phyloP scores from a whole-genome alignment of 2,113 vertebrate genomes.

The Nesogale talazaci region DNA sequence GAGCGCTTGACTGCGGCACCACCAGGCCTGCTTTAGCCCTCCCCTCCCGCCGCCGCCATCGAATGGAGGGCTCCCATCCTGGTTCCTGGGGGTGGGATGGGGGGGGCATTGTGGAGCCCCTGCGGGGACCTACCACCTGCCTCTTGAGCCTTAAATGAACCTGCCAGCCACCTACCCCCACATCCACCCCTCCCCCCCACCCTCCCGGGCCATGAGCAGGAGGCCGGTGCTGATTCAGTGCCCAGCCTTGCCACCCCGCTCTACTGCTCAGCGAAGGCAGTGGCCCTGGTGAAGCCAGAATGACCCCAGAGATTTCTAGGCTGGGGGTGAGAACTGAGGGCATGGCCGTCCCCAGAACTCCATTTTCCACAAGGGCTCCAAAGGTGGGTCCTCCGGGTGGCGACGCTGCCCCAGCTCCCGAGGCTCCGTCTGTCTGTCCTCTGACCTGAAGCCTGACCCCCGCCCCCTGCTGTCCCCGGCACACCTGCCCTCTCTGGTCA shows the following conservation, averaged over 20 bases:
- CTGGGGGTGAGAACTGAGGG: too few relatives aligned
- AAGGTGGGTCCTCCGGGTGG: not conserved
- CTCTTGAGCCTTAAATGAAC: not conserved
- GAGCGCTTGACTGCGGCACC: not conserved
- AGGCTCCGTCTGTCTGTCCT: not conserved
- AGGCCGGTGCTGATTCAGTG: not conserved
- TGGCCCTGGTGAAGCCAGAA: not conserved
- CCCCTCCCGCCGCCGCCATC: too few relatives aligned
- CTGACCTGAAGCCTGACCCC: not conserved
- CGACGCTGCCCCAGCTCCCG: not conserved
- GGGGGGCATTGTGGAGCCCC: not conserved
- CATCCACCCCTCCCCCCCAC: too few relatives aligned
- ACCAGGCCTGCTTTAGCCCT: not conserved
- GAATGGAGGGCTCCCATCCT: not conserved
- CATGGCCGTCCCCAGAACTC: not conserved
- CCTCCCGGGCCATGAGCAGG: not conserved
- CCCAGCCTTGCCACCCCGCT: not conserved
- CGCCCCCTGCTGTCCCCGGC: not conserved
- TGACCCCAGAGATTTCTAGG: not conserved
- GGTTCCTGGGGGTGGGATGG: not conserved
- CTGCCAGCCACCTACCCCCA: too few relatives aligned
- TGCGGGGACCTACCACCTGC: not conserved
- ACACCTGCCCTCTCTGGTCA: not conserved
- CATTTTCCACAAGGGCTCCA: not conserved
- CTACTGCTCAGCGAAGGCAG: too few relatives aligned